These are phyloP conservation scores for Colletes collaris DNA, from an alignment of 2,888 invertebrate species.

Conservation along the genomic window DNA sequence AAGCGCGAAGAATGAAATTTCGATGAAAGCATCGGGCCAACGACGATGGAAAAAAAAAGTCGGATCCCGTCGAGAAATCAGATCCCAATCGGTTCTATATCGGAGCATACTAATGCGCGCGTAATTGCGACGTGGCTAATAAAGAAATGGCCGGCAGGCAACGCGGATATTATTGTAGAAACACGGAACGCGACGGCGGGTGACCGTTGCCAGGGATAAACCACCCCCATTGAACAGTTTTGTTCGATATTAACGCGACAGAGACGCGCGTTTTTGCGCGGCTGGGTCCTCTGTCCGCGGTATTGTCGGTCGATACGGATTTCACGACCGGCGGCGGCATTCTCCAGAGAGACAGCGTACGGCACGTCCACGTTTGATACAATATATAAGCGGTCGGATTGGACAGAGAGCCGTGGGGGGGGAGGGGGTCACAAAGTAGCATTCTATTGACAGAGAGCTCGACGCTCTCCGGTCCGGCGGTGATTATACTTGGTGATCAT, in stretches of 20 bases:
- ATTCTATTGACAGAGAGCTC: conserved; percentile 78
- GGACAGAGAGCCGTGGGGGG: conserved; percentile 15
- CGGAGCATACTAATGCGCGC: too few relatives aligned
- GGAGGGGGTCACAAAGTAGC: conserved; percentile 71
- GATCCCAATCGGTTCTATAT: too few relatives aligned
- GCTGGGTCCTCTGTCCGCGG: conserved; percentile 32
- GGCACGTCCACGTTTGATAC: conserved; percentile 71
- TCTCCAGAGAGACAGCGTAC: conserved; percentile 58
- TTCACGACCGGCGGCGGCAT: conserved; percentile 64
- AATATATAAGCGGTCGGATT: conserved; percentile 69
- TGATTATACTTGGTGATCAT: conserved; percentile 82
- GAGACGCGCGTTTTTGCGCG: conserved; percentile 34
- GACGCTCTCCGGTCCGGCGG: conserved; percentile 68
- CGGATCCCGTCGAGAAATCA: too few relatives aligned
- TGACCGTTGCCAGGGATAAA: conserved; percentile 21
- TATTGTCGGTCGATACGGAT: conserved; percentile 69
- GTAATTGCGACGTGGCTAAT: too few relatives aligned
- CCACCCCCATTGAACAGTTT: conserved; percentile 14
- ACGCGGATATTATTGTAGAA: too few relatives aligned
- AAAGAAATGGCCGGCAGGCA: too few relatives aligned
- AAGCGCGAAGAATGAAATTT: not conserved
- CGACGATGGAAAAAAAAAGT: too few relatives aligned
- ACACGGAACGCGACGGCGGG: not conserved
- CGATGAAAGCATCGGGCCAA: not conserved
- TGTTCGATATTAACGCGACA: conserved; percentile 41